Evolutionary conservation across 2,113 vertebrate species (phyloP).

Genomic region (Callithrix jacchus): DNA sequence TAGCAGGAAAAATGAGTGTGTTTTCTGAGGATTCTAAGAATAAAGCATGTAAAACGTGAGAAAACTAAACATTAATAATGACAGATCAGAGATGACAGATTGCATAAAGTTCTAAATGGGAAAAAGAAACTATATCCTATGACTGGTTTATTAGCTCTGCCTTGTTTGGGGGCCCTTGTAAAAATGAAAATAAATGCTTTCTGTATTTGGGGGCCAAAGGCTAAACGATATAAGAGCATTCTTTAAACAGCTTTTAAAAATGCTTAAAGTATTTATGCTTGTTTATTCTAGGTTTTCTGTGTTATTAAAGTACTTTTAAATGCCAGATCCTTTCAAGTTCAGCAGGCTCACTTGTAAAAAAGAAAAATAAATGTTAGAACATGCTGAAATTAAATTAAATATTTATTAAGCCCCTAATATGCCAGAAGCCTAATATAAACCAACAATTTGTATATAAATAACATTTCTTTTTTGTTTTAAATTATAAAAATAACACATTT

Average conservation of each 20-base stretch:
- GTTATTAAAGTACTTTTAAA: background rate
- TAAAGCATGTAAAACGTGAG: background rate
- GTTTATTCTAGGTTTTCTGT: no score
- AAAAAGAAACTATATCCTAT: background rate
- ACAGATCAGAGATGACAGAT: background rate
- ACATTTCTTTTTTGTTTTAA: slow-evolving; percentile 15
- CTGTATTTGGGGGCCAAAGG: background rate
- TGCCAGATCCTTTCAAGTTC: slow-evolving; percentile 52
- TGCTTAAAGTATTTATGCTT: slow-evolving; percentile 16
- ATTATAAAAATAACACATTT: background rate
- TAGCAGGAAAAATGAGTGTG: background rate
- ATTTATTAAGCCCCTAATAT: slow-evolving; percentile 49
- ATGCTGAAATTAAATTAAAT: slow-evolving; percentile 54
- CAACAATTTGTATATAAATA: slow-evolving; percentile 35
- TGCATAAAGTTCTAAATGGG: background rate
- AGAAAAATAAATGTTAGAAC: slow-evolving; percentile 45
- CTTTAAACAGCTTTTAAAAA: slow-evolving; percentile 55
- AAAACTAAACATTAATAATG: background rate
- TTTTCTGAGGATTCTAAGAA: slow-evolving; percentile 29
- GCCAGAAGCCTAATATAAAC: slow-evolving; percentile 32
- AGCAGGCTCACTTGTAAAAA: slow-evolving; percentile 54
- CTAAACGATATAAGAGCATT: slow-evolving; percentile 35
- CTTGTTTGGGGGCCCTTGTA: background rate
- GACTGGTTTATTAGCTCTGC: background rate
- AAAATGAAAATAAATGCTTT: slow-evolving; percentile 51